phyloP scores from a whole-genome alignment of 2,113 vertebrate species.

The Burhinus oedicnemus region DNA sequence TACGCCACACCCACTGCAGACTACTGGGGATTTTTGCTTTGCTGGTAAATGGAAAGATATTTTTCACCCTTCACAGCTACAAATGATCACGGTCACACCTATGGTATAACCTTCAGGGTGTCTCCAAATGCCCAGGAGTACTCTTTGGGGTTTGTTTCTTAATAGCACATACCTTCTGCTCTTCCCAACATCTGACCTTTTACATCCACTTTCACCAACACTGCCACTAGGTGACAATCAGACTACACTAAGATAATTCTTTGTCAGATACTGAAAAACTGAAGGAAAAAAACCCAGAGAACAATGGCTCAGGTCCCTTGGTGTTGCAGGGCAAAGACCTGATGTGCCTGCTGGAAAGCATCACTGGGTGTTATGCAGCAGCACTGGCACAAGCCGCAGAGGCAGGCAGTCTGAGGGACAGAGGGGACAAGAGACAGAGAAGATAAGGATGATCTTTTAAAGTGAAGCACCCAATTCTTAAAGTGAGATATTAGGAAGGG shows the following conservation, averaged over 20 bases:
- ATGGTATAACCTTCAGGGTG: background rate
- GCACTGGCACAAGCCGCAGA: fast-evolving
- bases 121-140: background rate
- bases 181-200: background rate
- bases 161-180: background rate
- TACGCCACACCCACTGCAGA: background rate
- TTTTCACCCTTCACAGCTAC: background rate
- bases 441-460: background rate
- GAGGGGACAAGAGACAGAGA: background rate
- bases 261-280: background rate
- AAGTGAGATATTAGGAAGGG: background rate
- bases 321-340: background rate
- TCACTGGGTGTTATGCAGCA: background rate
- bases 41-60: background rate
- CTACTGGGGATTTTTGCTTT: background rate
- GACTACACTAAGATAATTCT: background rate
- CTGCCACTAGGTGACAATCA: background rate
- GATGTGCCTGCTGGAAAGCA: background rate
- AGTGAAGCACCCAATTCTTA: background rate
- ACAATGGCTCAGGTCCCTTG: background rate
- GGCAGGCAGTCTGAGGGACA: background rate
- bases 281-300: background rate
- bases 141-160: background rate
- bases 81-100: background rate
- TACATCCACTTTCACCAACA: background rate